Evolutionary conservation across 2,113 vertebrate species (phyloP), one percentile per base, ranked within the genome.

Genomic region (Geococcyx californianus): DNA sequence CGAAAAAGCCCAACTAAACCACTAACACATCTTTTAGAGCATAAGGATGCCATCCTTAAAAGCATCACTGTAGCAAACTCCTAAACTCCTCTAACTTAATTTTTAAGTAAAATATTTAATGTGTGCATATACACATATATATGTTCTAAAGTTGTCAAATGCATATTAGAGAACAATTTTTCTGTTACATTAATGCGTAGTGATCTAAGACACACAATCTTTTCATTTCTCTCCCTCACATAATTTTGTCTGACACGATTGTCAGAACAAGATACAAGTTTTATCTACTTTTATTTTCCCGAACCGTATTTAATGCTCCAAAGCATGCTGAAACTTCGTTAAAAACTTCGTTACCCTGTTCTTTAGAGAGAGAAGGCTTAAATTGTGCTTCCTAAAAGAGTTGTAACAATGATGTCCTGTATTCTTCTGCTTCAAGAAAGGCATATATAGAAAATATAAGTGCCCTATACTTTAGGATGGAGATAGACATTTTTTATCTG

Each of bases 1-100:
- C 5, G 3, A 9, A 64, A 70, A 33, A 8, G 1, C 16, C 34
- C 6, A 16, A 18, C 3, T 23, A 51, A 36, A 4, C 6, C 10
- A 42, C 15, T 76, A 26, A 73, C 6, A 8, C 5, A 26, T 52
- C 21, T 64, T 84, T 34, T 40, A 18, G 44, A 52, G 5, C 7
- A 56, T 21, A 42, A 63, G 68, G 9, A 8, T 80, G 16, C 34
- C n/a, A 74, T 6, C 28, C 16, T n/a, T 4, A 17, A 58, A 3
- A 36, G 1, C 3, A 29, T 34, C 7, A 34, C 11, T 55, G 13
- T 7, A 36, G 21, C 28, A 82, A 81, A n/a, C 18, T 31, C 10
- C 11, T 79, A 12, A 76, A 51, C 3, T 54, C 16, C 14, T 76
- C 21, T 81, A 44, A 7, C 9, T 86, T 51, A 34, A 64, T 1